Conservation (phyloP, 2,888 invertebrate species). For the Operophtera brumata region DNA sequence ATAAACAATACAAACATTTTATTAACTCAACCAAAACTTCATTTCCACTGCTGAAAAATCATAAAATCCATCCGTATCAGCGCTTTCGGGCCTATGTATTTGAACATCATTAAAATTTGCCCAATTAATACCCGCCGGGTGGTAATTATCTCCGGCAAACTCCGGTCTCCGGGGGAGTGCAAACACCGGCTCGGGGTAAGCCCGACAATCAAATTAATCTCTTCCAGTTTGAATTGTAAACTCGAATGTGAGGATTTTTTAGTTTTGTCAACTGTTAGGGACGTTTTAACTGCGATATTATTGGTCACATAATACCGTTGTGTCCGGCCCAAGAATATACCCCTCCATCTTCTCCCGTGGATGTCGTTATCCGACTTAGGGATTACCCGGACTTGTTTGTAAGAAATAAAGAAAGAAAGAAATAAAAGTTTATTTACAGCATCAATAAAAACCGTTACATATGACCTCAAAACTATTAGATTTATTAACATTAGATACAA, state of each 20-base stretch:
- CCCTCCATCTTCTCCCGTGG: too few species aligned
- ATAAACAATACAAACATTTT: background rate
- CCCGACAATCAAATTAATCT: slow-evolving; percentile 32
- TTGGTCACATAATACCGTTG: too few species aligned
- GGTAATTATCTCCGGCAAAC: slow-evolving; percentile 28
- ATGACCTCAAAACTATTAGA: too few species aligned
- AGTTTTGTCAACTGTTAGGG: slow-evolving; percentile 10
- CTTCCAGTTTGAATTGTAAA: slow-evolving; percentile 19
- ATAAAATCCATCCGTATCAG: slow-evolving; percentile 11
- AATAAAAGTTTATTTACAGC: too few species aligned
- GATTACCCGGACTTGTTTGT: too few species aligned
- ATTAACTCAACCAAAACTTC: background rate
- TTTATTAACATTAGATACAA: too few species aligned
- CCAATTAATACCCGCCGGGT: slow-evolving; percentile 29
- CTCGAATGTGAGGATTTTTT: slow-evolving; percentile 15
- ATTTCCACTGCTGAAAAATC: slow-evolving; percentile 13
- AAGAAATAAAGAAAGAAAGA: too few species aligned
- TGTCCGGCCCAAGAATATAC: too few species aligned
- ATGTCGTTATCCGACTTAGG: too few species aligned
- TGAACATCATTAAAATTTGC: slow-evolving; percentile 33
- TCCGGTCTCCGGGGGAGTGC: slow-evolving; percentile 13
- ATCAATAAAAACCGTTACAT: too few species aligned
- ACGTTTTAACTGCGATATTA: background rate
- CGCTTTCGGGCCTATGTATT: slow-evolving; percentile 20
- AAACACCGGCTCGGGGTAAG: slow-evolving; percentile 23